Evolutionary conservation across 2,797 vertebrate species (phyloP), one percentile per base, ranked within the genome.

Genomic region (Micrastur ruficollis): DNA sequence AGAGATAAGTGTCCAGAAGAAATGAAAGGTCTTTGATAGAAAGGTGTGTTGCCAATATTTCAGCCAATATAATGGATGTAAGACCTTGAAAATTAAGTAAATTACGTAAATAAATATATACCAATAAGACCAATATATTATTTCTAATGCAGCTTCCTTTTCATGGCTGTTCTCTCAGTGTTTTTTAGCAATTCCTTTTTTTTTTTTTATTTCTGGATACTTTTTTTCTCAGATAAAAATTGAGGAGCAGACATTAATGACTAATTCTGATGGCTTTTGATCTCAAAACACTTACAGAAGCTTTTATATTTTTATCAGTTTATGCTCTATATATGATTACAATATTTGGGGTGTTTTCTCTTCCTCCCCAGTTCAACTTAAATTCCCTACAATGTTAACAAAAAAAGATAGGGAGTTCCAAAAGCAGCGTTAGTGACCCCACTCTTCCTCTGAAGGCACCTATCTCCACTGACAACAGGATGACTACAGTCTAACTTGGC

Each of bases 41-140:
- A 70, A 68, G 5, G 5, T 34, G 38, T 32, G 21, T 20, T 32
- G 36, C 11, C 16, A 47, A 4, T 56, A 85, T 66, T 85, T 61
- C 38, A 52, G 21, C 31, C 29, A 85, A 85, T 10, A 61, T 3
- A 52, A 29, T 3, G 26, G 27, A 61, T 0, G 0, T 47, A 46
- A 71, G 9, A 67, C 38, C 25, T 59, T 38, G 25, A 70, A 76
- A 86, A 82, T 47, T 52, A 56, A 32, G 15, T 29, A 76, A 86
- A 82, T 47, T 47, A 56, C 29, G 17, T 29, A 47, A 79, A 49
- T 42, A 67, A 25, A 71, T 42, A 66, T 14, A 42, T 2, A 29
- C 7, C 18, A n/a, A 3, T 29, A 3, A 56, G 16, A 53, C 3
- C 2, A 38, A 25, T 11, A 17, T 12, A 34, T 58, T 56, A 25